Evolutionary conservation across 2,797 vertebrate genomes (phyloP).

Genomic region (Sebastes nivosus): DNA sequence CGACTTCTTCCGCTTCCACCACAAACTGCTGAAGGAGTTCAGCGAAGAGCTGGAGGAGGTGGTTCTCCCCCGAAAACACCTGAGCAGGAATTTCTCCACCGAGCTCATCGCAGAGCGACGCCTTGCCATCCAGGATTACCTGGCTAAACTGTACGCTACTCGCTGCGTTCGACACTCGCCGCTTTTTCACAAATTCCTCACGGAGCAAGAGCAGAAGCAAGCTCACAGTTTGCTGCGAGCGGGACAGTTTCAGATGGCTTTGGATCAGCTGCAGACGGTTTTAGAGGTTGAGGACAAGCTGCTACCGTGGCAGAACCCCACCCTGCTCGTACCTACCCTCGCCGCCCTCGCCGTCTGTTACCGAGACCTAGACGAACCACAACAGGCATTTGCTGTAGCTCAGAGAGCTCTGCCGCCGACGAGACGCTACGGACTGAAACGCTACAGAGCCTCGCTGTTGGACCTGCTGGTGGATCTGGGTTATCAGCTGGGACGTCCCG

Average conservation of each 20-base stretch:
- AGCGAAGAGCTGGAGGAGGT: constrained; percentile 90
- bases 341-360: constrained; percentile 88
- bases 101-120: constrained; percentile 87
- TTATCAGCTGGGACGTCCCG: constrained; percentile 86
- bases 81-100: constrained; percentile 86
- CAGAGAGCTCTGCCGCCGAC: constrained; percentile 83
- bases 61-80: constrained; percentile 85
- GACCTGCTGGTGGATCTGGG: constrained; percentile 88
- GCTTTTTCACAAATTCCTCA: constrained; percentile 86
- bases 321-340: constrained; percentile 82
- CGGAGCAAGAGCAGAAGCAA: constrained; percentile 81
- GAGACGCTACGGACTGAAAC: constrained; percentile 70
- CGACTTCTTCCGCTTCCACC: constrained; percentile 88
- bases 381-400: constrained; percentile 81
- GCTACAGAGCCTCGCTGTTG: constrained; percentile 84
- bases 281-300: constrained; percentile 89
- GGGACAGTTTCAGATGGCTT: constrained; percentile 85
- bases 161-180: constrained; percentile 83
- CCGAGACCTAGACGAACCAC: constrained; percentile 85
- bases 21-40: constrained; percentile 84
- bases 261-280: constrained; percentile 77
- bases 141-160: constrained; percentile 81
- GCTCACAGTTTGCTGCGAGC: constrained; percentile 87
- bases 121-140: constrained; percentile 88
- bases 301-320: constrained; percentile 74